Evolutionary conservation across 2,797 vertebrate genomes (phyloP), one percentile per base, ranked within the genome.

Genomic region (Pelobates cultripes): DNA sequence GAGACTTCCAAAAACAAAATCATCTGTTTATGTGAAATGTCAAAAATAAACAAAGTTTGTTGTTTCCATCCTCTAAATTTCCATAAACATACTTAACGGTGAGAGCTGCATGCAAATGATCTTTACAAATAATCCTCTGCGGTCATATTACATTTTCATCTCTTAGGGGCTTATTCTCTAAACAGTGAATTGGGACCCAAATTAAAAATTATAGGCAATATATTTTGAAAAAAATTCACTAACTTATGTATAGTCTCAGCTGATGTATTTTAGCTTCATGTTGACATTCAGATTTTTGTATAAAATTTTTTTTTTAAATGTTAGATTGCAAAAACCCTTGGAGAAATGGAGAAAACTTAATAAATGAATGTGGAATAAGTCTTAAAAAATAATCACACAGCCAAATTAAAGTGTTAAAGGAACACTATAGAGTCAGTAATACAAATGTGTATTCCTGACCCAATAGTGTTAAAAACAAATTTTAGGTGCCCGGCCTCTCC

Each of bases 41-140:
- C 41, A 28, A 60, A 75, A 79, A 83, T 83, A 83, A 79, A 79
- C 81, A 79, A 40, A 43, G 70, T 63, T 61, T 70, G 69, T 69
- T 69, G 4, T 61, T 4, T 2, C 4, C 5, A 3, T 14, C 57
- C 14, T 69, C 70, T 74, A 51, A 13, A 74, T 78, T 83, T 83
- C 76, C 81, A 78, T 78, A 78, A 83, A 78, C 71, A 74, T 63
- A 78, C 53, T 70, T 64, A 57, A 61, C 10, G 42, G 51, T 64
- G 69, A 44, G 66, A 70, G 55, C 40, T 44, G 28, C 51, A 53
- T 14, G 53, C 47, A 73, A 73, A 72, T 81, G 70, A 81, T 57
- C 55, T 15, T 53, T 63, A 60, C 70, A 74, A 75, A 51, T 73
- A 68, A 63, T 44, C 42, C 10, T 73, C 66, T 43, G 63, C 28